Evolutionary conservation across 2,113 vertebrate genomes (phyloP).

Genomic region (Sclerurus mexicanus): DNA sequence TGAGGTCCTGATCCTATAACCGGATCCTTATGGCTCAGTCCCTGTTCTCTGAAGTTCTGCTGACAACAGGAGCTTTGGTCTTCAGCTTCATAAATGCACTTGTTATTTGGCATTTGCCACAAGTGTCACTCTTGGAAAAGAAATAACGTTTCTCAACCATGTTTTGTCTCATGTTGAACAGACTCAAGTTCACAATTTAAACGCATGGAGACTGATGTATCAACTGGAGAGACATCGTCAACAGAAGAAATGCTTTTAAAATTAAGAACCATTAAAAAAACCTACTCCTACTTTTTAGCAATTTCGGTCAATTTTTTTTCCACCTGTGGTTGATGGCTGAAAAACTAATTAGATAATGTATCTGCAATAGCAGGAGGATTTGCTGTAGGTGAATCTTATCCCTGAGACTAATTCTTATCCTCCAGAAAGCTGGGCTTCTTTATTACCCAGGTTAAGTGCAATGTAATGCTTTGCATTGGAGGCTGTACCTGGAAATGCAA

Average conservation of each 20-base stretch:
- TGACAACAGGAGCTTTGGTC: not conserved
- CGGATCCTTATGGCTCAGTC: not conserved
- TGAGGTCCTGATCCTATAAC: not conserved
- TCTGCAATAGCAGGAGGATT: not conserved
- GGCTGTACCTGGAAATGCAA: not conserved
- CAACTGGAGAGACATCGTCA: not conserved
- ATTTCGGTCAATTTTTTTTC: not conserved
- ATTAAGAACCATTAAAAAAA: accelerated
- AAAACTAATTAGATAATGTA: not conserved
- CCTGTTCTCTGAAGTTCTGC: not conserved
- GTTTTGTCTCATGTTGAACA: not conserved
- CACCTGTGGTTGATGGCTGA: not conserved
- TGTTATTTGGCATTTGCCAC: not conserved
- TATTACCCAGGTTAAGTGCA: not conserved
- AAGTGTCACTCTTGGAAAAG: not conserved
- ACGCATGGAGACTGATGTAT: not conserved
- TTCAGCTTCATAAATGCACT: not conserved
- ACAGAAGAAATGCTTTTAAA: not conserved
- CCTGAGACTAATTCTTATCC: not conserved
- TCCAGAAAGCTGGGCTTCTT: not conserved
- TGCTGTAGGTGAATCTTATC: constrained; percentile 1
- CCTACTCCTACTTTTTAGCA: not conserved
- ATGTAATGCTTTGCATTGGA: not conserved
- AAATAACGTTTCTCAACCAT: accelerated
- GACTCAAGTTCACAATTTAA: not conserved